Evolutionary conservation across 2,797 vertebrate genomes (phyloP).

Genomic region (Anguilla obscura): DNA sequence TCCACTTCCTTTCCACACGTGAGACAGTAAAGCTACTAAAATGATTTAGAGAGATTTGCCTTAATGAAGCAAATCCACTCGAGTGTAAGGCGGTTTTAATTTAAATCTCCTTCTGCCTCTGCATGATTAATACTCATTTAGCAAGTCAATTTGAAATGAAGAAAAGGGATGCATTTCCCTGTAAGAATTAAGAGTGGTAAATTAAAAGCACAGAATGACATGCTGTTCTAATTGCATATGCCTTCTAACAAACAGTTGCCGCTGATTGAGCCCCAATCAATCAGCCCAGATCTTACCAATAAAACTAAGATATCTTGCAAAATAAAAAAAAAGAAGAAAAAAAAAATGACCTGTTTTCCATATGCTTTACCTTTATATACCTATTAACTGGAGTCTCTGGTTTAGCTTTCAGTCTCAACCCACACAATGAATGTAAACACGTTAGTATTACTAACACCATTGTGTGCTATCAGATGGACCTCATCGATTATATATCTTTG

Average conservation of each 20-base stretch:
- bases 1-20: constrained; percentile 78
- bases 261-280: background rate
- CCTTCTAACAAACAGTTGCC: background rate
- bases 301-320: background rate
- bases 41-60: constrained; percentile 84
- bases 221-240: constrained; percentile 27
- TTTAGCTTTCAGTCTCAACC: background rate
- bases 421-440: background rate
- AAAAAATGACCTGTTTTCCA: background rate
- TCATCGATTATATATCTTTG: background rate
- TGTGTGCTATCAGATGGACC: background rate
- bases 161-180: constrained; percentile 76
- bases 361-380: background rate
- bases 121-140: constrained; percentile 87
- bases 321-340: background rate
- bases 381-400: background rate
- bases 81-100: constrained; percentile 85
- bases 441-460: background rate
- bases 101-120: constrained; percentile 85
- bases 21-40: constrained; percentile 80
- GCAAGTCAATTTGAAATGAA: constrained; percentile 81
- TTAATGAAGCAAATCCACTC: constrained; percentile 83
- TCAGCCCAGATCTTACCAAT: background rate
- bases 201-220: constrained; percentile 67
- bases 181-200: constrained; percentile 77